Evolutionary conservation across 2,888 invertebrate genomes (phyloP), one percentile per base, ranked within the genome.

Genomic region (Drosophila niveifrons): DNA sequence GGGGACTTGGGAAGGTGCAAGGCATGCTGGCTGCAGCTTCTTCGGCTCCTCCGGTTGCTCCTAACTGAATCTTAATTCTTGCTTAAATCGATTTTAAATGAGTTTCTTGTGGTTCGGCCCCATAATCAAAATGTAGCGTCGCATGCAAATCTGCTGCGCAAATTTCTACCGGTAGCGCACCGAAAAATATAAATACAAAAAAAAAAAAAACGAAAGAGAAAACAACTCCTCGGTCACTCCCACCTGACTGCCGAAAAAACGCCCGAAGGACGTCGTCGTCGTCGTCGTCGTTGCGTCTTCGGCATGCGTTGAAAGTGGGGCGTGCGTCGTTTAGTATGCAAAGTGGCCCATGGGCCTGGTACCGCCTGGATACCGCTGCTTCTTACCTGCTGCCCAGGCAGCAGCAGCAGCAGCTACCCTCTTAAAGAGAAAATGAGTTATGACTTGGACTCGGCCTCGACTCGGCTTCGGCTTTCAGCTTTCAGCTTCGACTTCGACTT

Each of bases 21-120:
- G 46, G 31, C 9, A 17, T 2, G n/a, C 9, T 10, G 13, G 34
- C 10, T 18, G 7, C 31, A n/a, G 34, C 3, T 18, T 3, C 31
- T 17, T 1, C 9, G 2, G 3, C 34, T 8, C 17, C 9, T 52
- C 18, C 23, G 9, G 44, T 13, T 34, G 44, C 28, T 51, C 41
- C 72, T 80, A 75, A 77, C 73, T 74, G 75, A 81, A 74, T 83
- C 87, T 88, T 85, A 88, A 90, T 90, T 88, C 88, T 76, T 87
- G 78, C 87, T 82, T 90, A 90, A 91, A 90, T 90, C 91, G 90
- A 90, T 90, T 90, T 90, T 90, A 90, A 90, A 90, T 90, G 91
- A 90, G 90, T 86, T 89, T 83, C 43, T 46, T 8, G 0, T 11
- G 56, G 28, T 56, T 43, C 56, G 46, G 44, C 46, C 31, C 66